Evolutionary conservation across 2,797 vertebrate species (phyloP).

Genomic region (Clarias fuscus): DNA sequence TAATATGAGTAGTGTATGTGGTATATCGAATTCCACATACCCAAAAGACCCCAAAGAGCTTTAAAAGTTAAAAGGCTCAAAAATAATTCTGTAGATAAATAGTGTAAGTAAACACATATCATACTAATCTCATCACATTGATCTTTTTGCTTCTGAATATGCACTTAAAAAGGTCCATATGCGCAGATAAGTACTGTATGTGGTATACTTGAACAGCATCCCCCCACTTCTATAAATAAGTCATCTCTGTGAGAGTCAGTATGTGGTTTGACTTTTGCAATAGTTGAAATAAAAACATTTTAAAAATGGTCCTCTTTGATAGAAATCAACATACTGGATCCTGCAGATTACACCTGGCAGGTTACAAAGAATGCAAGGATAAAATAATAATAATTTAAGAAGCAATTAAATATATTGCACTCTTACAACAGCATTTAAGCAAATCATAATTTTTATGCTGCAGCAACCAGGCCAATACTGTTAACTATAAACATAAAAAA

Average conservation of each 20-base stretch:
- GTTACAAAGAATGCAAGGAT: background rate
- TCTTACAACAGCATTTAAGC: background rate
- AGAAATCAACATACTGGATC: background rate
- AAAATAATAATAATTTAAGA: background rate
- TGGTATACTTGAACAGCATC: too few relatives aligned
- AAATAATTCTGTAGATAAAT: background rate
- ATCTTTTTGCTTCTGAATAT: background rate
- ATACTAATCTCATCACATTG: background rate
- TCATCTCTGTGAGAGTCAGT: background rate
- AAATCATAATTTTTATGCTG: background rate
- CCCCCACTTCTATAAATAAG: background rate
- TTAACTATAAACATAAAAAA: background rate
- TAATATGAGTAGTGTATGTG: background rate
- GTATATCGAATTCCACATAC: background rate
- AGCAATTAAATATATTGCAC: background rate
- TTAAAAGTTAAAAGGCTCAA: background rate
- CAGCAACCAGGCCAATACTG: background rate
- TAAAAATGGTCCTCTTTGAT: slow-evolving; percentile 29
- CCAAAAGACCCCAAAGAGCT: background rate
- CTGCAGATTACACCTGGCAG: background rate
- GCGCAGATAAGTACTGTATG: background rate
- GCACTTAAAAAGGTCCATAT: background rate
- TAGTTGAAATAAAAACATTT: slow-evolving; percentile 32
- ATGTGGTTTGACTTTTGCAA: slow-evolving; percentile 4
- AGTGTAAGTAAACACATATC: background rate